These are phyloP conservation scores for Ommatoiulus sabulosus DNA, from an alignment of 2,888 invertebrate species.

Conservation along the genomic window DNA sequence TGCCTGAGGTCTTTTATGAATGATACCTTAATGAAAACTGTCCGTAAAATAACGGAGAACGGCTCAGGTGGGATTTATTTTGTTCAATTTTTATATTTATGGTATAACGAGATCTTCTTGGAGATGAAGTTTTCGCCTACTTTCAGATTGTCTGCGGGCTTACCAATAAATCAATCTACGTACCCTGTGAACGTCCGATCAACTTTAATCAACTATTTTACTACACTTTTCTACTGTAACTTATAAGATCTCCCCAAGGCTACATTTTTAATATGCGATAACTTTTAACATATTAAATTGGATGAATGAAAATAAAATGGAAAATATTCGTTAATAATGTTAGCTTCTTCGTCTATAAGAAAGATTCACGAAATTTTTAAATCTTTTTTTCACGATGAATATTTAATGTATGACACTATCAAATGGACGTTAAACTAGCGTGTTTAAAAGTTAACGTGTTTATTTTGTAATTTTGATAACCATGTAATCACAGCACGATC, in stretches of 20 bases:
- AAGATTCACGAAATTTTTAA: too few relatives aligned
- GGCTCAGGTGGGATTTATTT: neutral
- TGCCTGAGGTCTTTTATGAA: neutral
- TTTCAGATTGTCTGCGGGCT: neutral
- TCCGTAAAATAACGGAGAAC: neutral
- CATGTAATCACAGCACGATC: too few relatives aligned
- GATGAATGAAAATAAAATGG: neutral
- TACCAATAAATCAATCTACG: neutral
- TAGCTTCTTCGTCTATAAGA: too few relatives aligned
- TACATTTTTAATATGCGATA: neutral
- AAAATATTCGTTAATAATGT: neutral
- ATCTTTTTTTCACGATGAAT: too few relatives aligned
- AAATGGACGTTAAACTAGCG: too few relatives aligned
- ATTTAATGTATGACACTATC: too few relatives aligned
- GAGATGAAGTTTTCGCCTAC: neutral
- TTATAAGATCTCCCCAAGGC: neutral
- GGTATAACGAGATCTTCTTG: neutral
- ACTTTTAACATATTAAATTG: neutral
- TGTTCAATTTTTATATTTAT: neutral
- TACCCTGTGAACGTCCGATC: neutral
- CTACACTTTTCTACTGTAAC: neutral
- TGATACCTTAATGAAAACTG: neutral
- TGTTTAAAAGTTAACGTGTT: too few relatives aligned
- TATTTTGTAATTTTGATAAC: too few relatives aligned
- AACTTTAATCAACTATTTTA: neutral